phyloP scores from a whole-genome alignment of 2,888 invertebrate species.

The Nemapogon koenigi region DNA sequence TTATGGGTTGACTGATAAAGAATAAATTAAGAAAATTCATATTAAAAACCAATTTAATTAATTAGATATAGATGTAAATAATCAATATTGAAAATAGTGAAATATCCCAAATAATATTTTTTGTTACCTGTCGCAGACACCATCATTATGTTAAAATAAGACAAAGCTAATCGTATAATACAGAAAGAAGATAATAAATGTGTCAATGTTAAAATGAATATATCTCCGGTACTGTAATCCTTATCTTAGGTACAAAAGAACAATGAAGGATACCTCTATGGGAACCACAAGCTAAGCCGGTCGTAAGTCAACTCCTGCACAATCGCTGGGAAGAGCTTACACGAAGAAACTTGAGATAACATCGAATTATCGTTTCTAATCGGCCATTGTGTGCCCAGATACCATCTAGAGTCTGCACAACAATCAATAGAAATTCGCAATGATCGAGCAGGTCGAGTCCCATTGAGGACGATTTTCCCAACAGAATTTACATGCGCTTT shows the following conservation, averaged over 20 bases:
- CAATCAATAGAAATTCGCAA: slow-evolving; percentile 25
- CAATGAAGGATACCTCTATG: slow-evolving; percentile 52
- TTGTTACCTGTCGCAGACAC: too few species aligned
- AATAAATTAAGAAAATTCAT: too few species aligned
- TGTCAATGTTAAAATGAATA: too few species aligned
- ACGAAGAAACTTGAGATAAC: slow-evolving; percentile 30
- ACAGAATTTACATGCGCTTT: neutral
- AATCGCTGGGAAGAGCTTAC: slow-evolving; percentile 28
- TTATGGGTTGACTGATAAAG: too few species aligned
- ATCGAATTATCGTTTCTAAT: slow-evolving; percentile 41
- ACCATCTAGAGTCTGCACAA: slow-evolving; percentile 16
- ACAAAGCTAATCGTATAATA: too few species aligned
- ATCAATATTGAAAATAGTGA: too few species aligned
- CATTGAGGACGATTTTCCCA: slow-evolving; percentile 1
- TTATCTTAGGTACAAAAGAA: slow-evolving; percentile 18
- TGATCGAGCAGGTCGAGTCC: slow-evolving; percentile 11
- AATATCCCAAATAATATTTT: too few species aligned
- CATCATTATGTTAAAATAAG: too few species aligned
- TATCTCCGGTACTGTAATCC: too few species aligned
- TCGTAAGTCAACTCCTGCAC: slow-evolving; percentile 23
- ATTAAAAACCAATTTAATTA: too few species aligned
- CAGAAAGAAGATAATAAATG: too few species aligned
- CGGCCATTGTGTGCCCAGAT: slow-evolving; percentile 41
- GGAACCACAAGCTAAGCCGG: slow-evolving; percentile 32
- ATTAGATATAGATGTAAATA: too few species aligned